These are phyloP conservation scores for Cichlasoma orientale DNA, from an alignment of 2,797 vertebrate genomes.

Conservation along the genomic window DNA sequence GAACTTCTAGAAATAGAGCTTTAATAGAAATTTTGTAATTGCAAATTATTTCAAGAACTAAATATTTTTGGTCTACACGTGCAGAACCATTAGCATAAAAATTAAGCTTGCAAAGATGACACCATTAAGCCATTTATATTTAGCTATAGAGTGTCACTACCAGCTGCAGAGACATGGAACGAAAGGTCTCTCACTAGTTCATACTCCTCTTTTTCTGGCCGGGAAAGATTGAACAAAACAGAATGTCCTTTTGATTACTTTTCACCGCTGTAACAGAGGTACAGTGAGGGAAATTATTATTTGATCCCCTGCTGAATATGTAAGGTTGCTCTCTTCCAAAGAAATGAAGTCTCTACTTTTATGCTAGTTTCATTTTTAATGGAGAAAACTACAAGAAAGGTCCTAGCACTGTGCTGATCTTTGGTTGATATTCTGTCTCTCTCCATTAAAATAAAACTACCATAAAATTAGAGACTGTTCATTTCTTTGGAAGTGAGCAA, in stretches of 20 bases:
- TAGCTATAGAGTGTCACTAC: background rate
- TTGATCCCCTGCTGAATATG: no score
- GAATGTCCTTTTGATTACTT: background rate
- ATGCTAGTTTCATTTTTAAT: no score
- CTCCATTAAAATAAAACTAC: no score
- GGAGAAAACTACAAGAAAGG: no score
- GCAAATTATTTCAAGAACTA: background rate
- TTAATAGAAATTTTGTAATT: background rate
- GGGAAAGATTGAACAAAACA: background rate
- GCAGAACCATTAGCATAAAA: background rate
- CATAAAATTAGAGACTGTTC: no score
- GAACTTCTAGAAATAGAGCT: background rate
- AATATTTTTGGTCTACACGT: background rate
- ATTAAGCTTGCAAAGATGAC: background rate
- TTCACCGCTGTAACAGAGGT: background rate
- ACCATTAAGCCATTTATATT: background rate
- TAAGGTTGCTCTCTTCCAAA: no score
- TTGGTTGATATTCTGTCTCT: no score
- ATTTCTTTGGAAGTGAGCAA: no score
- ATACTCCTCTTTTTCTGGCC: background rate
- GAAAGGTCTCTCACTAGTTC: background rate
- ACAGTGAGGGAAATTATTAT: no score
- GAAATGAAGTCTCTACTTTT: no score
- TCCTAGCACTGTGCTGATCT: no score
- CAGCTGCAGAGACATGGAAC: background rate